Evolutionary conservation across 2,888 invertebrate species (phyloP).

Genomic region (Netelia virgata): DNA sequence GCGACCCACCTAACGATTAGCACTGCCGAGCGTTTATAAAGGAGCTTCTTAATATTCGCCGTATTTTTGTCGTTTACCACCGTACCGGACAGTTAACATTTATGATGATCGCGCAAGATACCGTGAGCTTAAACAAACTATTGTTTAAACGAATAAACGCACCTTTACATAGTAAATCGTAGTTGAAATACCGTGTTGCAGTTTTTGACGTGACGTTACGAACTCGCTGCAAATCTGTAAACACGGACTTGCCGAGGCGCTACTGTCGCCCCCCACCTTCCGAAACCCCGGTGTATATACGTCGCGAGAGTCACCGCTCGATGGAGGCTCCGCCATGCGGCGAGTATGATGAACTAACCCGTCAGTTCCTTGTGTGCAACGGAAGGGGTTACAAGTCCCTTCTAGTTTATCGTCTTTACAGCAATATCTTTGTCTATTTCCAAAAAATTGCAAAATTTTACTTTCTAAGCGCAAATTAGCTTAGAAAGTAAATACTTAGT

Average conservation of each 20-base stretch:
- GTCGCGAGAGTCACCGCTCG: neutral
- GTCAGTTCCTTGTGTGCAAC: neutral
- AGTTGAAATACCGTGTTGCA: slow-evolving; percentile 82
- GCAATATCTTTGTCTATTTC: no score
- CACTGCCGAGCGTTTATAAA: slow-evolving; percentile 78
- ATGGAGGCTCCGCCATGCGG: neutral
- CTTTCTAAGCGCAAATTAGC: no score
- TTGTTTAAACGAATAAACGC: slow-evolving; percentile 73
- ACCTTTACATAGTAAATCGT: slow-evolving; percentile 84
- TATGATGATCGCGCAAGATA: slow-evolving; percentile 24
- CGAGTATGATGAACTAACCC: neutral
- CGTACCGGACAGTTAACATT: slow-evolving; percentile 45
- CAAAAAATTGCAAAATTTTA: no score
- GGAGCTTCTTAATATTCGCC: slow-evolving; percentile 53
- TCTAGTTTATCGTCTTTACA: no score
- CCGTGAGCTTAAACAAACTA: slow-evolving; percentile 35
- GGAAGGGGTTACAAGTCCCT: neutral
- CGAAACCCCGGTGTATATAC: neutral
- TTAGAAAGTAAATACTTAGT: no score
- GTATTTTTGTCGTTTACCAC: slow-evolving; percentile 3
- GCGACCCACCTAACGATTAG: slow-evolving; percentile 83
- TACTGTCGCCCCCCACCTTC: slow-evolving; percentile 64
- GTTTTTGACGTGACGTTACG: slow-evolving; percentile 84
- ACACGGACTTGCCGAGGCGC: slow-evolving; percentile 80
- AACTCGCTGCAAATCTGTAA: slow-evolving; percentile 83